Conservation (phyloP, 2,113 vertebrate genomes). For the Xyrauchen texanus region DNA sequence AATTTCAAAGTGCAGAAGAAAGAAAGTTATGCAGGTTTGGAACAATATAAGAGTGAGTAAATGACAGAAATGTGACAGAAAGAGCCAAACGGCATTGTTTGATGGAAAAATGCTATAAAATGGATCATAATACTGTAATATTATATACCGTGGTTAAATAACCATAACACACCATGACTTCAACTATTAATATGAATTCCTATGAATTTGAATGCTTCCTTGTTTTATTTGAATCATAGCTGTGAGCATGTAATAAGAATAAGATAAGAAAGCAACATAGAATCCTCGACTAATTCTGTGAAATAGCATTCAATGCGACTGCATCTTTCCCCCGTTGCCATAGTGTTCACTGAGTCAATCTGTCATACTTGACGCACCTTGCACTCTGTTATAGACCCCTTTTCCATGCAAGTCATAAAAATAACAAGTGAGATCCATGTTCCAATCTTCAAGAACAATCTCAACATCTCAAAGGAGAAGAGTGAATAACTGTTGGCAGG, state of each 20-base stretch:
- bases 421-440: slow-evolving; percentile 60
- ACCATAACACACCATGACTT: neutral
- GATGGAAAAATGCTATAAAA: neutral
- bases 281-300: too few species aligned
- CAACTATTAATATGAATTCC: too few species aligned
- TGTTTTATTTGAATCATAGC: too few species aligned
- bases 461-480: slow-evolving; percentile 60
- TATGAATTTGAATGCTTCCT: neutral
- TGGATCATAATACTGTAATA: neutral
- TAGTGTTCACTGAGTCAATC: slow-evolving; percentile 44
- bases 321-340: slow-evolving; percentile 15
- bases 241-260: neutral
- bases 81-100: neutral
- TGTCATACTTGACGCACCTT: slow-evolving; percentile 52
- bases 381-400: slow-evolving; percentile 51
- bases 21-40: too few species aligned
- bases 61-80: too few species aligned
- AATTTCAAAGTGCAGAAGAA: too few species aligned
- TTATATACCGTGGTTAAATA: neutral
- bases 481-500: slow-evolving; percentile 52
- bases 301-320: neutral
- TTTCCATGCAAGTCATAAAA: slow-evolving; percentile 59
- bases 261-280: too few species aligned
- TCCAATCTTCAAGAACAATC: slow-evolving; percentile 31
- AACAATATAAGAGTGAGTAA: too few species aligned